These are phyloP conservation scores for Axis porcinus DNA, from an alignment of 2,113 vertebrate species.

Conservation along the genomic window DNA sequence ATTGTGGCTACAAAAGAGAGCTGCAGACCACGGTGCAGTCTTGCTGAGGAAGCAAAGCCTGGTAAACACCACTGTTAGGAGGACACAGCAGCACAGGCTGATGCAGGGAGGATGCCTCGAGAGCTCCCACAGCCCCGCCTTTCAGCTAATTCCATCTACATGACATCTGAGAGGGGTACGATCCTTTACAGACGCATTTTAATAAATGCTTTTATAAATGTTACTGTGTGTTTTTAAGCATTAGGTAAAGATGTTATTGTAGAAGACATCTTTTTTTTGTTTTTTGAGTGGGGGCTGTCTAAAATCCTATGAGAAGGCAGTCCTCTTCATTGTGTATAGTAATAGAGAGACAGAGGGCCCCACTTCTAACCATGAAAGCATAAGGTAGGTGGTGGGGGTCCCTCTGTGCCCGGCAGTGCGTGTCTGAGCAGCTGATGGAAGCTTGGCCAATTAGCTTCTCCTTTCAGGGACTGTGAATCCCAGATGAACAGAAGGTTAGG, in stretches of 20 bases:
- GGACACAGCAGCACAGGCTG: not conserved
- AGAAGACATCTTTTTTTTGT: not conserved
- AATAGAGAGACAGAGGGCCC: not conserved
- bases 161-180: not conserved
- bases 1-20: not conserved
- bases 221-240: not conserved
- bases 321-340: not conserved
- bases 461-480: not conserved
- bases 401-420: not conserved
- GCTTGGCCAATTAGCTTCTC: not conserved
- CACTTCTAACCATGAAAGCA: not conserved
- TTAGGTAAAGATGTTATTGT: not conserved
- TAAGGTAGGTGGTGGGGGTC: not conserved
- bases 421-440: not conserved
- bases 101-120: accelerated
- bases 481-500: not conserved
- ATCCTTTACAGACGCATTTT: not conserved
- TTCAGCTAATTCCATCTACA: not conserved
- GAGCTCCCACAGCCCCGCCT: not conserved
- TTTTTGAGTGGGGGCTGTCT: not conserved
- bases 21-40: not conserved
- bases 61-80: not conserved
- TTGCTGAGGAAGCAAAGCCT: not conserved
- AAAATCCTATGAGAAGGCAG: not conserved
- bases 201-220: not conserved